Percentiles rank a stretch among this genome's conserved stretches.
Conservation (phyloP, 2,888 invertebrate genomes). For the Crocallis elinguaria region DNA sequence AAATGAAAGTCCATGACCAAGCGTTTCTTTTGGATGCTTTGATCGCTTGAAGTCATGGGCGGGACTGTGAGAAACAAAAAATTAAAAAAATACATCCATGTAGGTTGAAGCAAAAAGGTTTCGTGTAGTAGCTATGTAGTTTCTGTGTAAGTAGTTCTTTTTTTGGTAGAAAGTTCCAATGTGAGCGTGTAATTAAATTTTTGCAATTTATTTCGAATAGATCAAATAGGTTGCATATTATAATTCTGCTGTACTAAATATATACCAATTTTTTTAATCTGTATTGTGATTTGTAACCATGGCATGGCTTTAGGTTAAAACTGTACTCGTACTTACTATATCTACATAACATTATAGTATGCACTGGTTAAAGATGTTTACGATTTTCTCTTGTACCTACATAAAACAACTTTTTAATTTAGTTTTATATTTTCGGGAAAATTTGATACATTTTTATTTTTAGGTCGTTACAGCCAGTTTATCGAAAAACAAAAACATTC, state of each 20-base stretch:
- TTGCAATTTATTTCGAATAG: slow-evolving; percentile 18
- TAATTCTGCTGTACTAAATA: not conserved
- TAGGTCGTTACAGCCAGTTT: too few species aligned
- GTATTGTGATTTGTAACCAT: not conserved
- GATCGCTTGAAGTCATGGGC: slow-evolving; percentile 46
- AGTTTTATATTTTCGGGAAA: too few species aligned
- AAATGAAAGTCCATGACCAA: slow-evolving; percentile 63
- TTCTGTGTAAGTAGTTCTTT: slow-evolving; percentile 26
- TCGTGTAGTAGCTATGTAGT: slow-evolving; percentile 51
- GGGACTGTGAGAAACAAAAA: slow-evolving; percentile 45
- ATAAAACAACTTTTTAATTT: too few species aligned
- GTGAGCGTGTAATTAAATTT: slow-evolving; percentile 27
- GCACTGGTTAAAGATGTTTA: too few species aligned
- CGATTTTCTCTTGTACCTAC: too few species aligned
- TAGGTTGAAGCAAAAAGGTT: slow-evolving; percentile 50
- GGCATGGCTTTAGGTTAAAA: too few species aligned
- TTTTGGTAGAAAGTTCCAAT: slow-evolving; percentile 33
- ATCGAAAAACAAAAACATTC: too few species aligned
- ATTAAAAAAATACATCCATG: slow-evolving; percentile 43
- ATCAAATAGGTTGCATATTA: not conserved
- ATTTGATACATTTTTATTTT: too few species aligned
- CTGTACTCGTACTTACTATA: too few species aligned
- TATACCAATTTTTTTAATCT: not conserved
- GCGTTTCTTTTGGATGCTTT: slow-evolving; percentile 51
- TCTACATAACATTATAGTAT: too few species aligned